Evolutionary conservation across 2,888 invertebrate genomes (phyloP).

Genomic region (Drosophila lutescens): DNA sequence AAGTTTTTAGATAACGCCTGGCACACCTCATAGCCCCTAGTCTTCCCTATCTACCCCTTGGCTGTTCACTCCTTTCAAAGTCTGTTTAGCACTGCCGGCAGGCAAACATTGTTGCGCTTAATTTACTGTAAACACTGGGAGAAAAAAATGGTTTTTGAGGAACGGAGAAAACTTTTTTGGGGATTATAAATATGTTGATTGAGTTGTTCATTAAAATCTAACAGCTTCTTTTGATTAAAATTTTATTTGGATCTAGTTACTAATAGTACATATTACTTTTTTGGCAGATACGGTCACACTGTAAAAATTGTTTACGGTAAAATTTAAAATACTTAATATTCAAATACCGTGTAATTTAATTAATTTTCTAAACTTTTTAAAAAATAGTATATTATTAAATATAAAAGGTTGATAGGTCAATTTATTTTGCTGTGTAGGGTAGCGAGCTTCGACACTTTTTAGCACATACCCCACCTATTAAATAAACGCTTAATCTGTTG

Average conservation of each 20-base stretch:
- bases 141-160: not conserved
- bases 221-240: too few relatives aligned
- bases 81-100: constrained; percentile 40
- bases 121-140: constrained; percentile 65
- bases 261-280: too few relatives aligned
- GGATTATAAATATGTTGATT: too few relatives aligned
- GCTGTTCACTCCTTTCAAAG: constrained; percentile 4
- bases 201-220: too few relatives aligned
- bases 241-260: too few relatives aligned
- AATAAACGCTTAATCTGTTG: constrained; percentile 29
- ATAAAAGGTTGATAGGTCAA: too few relatives aligned
- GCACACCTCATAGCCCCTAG: constrained; percentile 24
- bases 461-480: constrained; percentile 16
- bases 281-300: too few relatives aligned
- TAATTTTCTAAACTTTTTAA: too few relatives aligned
- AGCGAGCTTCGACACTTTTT: constrained; percentile 17
- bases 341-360: too few relatives aligned
- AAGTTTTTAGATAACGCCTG: constrained; percentile 75
- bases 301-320: too few relatives aligned
- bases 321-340: too few relatives aligned
- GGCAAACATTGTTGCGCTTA: constrained; percentile 71
- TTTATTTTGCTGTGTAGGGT: not conserved
- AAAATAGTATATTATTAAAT: not conserved
- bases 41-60: not conserved
- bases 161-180: too few relatives aligned